Evolutionary conservation across 2,797 vertebrate species (phyloP).

Genomic region (Antennarius maculatus): DNA sequence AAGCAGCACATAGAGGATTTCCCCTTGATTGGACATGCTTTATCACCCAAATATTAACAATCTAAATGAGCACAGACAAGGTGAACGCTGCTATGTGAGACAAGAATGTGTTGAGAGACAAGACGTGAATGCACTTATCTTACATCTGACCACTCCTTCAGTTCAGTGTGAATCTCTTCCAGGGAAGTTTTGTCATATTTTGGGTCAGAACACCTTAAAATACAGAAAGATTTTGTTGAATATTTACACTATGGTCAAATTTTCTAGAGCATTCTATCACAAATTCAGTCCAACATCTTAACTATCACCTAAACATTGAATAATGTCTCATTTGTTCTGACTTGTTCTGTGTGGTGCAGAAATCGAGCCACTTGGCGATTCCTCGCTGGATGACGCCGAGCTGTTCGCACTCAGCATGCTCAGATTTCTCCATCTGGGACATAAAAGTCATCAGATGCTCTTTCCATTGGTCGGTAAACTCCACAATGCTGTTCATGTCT

Average conservation of each 20-base stretch:
- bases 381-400: slow-evolving; percentile 65
- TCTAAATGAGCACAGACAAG: neutral
- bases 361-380: slow-evolving; percentile 73
- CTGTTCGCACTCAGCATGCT: slow-evolving; percentile 70
- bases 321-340: slow-evolving; percentile 49
- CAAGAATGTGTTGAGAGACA: neutral
- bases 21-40: neutral
- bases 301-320: neutral
- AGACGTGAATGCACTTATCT: slow-evolving; percentile 31
- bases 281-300: no score
- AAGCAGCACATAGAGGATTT: neutral
- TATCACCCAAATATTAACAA: neutral
- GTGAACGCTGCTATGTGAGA: no score
- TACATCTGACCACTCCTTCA: slow-evolving; percentile 78
- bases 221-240: slow-evolving; percentile 2
- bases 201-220: slow-evolving; percentile 55
- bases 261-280: neutral
- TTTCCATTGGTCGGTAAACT: slow-evolving; percentile 78
- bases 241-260: neutral
- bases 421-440: slow-evolving; percentile 67
- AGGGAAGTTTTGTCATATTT: slow-evolving; percentile 57
- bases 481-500: slow-evolving; percentile 78
- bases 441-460: slow-evolving; percentile 65
- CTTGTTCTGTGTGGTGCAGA: slow-evolving; percentile 67
- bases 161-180: slow-evolving; percentile 64